These are phyloP conservation scores for Nemopilema nomurai DNA, from an alignment of 30 jellyfish, hydroid and myxozoan species.

Conservation along the genomic window DNA sequence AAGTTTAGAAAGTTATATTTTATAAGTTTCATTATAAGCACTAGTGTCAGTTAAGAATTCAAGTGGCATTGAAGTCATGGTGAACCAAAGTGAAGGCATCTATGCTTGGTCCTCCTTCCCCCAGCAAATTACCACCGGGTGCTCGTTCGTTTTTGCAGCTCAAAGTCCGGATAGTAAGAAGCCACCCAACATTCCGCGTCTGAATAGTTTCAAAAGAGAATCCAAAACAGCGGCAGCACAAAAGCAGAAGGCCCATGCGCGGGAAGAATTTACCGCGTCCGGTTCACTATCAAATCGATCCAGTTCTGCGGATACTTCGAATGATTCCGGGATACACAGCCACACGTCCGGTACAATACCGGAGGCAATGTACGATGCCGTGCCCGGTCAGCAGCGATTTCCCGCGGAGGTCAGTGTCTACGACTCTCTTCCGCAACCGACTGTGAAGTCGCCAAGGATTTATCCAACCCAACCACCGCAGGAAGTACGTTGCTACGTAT, in stretches of 20 bases:
- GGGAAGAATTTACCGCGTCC: slow-evolving; percentile 26
- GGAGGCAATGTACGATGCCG: slow-evolving; percentile 24
- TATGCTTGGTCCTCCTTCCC: too few relatives aligned
- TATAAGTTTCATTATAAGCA: too few relatives aligned
- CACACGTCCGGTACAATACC: slow-evolving; percentile 13
- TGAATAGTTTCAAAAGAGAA: slow-evolving; percentile 87
- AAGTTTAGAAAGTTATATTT: too few relatives aligned
- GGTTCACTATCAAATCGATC: slow-evolving; percentile 34
- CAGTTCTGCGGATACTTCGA: slow-evolving; percentile 41
- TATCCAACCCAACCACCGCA: slow-evolving; percentile 19
- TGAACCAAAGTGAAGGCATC: too few relatives aligned
- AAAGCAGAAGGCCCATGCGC: background rate
- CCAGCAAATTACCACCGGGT: too few relatives aligned
- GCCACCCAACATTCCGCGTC: slow-evolving; percentile 79
- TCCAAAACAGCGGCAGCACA: slow-evolving; percentile 30
- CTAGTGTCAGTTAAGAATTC: too few relatives aligned
- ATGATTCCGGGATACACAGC: slow-evolving; percentile 56
- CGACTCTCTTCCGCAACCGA: slow-evolving; percentile 50
- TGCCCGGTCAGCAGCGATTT: slow-evolving; percentile 9
- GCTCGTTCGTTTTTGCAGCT: slow-evolving; percentile 30
- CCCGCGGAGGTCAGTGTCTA: slow-evolving; percentile 21
- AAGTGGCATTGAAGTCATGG: too few relatives aligned
- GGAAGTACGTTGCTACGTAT: slow-evolving; percentile 33
- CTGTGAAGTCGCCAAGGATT: slow-evolving; percentile 18
- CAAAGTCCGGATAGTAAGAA: slow-evolving; percentile 55